phyloP scores from a whole-genome alignment of 92 coral and sea anemone genomes.

The Porites evermanni region DNA sequence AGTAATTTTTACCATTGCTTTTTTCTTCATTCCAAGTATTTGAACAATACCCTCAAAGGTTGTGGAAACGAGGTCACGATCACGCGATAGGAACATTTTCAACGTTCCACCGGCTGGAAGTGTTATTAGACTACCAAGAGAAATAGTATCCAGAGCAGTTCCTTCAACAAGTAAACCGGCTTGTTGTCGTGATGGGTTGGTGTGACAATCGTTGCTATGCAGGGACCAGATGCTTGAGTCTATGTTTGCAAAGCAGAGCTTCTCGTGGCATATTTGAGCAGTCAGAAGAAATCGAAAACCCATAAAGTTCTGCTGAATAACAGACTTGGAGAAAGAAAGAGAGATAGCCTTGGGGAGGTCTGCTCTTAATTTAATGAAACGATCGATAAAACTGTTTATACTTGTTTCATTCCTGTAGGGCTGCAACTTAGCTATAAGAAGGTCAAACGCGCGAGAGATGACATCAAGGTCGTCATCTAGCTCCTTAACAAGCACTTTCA shows the following conservation, averaged over 20 bases:
- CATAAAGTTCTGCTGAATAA: constrained; percentile 5
- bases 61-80: not conserved
- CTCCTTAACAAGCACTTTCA: not conserved
- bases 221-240: constrained; percentile 5
- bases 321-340: constrained; percentile 7
- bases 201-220: constrained; percentile 1
- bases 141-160: not conserved
- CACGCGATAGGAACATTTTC: constrained; percentile 1
- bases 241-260: constrained; percentile 21
- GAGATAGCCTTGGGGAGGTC: constrained; percentile 33
- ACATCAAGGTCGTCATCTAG: constrained; percentile 15
- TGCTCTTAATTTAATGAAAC: not conserved
- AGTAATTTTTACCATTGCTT: not conserved
- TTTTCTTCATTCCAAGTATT: constrained; percentile 1
- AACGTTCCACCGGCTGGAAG: not conserved
- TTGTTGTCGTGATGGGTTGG: not conserved
- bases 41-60: constrained; percentile 8
- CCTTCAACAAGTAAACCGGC: constrained; percentile 20
- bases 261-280: constrained; percentile 14
- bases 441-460: constrained; percentile 6
- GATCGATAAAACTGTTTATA: not conserved
- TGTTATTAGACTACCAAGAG: constrained; percentile 3
- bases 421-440: constrained; percentile 6
- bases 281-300: constrained; percentile 1
- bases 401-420: constrained; percentile 22